Base-by-base conservation (phyloP, 1,140 invertebrate genomes). In the Drosophila pectinifera region DNA sequence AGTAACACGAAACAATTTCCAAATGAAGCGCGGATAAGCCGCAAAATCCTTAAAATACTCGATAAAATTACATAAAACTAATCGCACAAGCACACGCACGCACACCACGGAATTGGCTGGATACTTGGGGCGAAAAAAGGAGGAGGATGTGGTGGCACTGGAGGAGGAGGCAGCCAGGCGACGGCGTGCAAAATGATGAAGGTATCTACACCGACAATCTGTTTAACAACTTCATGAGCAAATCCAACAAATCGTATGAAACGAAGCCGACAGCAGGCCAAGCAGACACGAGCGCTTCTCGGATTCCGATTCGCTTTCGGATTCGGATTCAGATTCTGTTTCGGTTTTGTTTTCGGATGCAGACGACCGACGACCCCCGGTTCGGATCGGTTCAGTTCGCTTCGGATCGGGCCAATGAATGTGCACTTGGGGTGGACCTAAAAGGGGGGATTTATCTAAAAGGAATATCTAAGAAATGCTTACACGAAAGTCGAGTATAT, bases 181-280 rank as follows among this genome's bases (percentile, higher is more conserved):
- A 76, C 59, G 65, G 78, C 67, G 78, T 75, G 77, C 78, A 80
- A 82, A 90, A 91, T 91, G 89, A 91, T 91, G 89, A 91, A 89
- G 89, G 89, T 88, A 91, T 86, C 85, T 90, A 91, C 82, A 91
- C 90, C 90, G 85, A 91, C 90, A 91, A 91, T 91, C 90, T 91
- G 90, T 91, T 91, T 91, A 91, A 91, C 90, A 91, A 91, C 90
- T 91, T 91, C 90, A 91, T 91, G 90, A 91, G 90, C 83, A 91
- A 91, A 91, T 91, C 90, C 90, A 91, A 91, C 90, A 90, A 91
- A 91, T 91, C 90, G 90, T 89, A 89, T 89, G 81, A 88, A 70
- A 75, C 72, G 73, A 75, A 75, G 73, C 73, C 74, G 73, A 70
- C 73, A 77, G 62, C 73, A 69, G 51, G 75, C 43, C 55, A 55